These are phyloP conservation scores for Apostichopus japonicus DNA, from an alignment of 35 echinoderm and acorn worm genomes.

Conservation along the genomic window DNA sequence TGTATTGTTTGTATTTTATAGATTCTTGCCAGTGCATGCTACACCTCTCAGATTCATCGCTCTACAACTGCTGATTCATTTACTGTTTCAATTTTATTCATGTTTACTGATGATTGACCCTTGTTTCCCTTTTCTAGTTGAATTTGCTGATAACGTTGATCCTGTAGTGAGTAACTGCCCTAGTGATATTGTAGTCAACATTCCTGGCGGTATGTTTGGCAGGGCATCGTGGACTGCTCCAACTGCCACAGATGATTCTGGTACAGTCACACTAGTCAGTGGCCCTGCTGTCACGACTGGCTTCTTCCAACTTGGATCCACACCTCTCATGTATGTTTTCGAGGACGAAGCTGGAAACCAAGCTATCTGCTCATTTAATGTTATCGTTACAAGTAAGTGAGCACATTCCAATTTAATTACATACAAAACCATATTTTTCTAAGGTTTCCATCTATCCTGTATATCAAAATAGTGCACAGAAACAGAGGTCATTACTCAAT, in stretches of 20 bases:
- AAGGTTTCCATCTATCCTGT: neutral
- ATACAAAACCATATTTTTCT: neutral
- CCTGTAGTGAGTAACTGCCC: conserved; percentile 69
- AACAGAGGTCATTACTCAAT: too few relatives aligned
- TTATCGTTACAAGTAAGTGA: conserved; percentile 55
- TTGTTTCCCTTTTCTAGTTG: neutral
- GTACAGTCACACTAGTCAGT: conserved; percentile 33
- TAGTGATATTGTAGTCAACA: neutral
- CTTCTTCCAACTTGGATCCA: conserved; percentile 52
- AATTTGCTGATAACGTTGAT: conserved; percentile 13
- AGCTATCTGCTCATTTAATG: conserved; percentile 51
- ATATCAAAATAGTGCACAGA: neutral
- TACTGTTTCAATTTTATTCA: neutral
- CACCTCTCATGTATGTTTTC: conserved; percentile 30
- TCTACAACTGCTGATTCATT: neutral
- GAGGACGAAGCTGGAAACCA: conserved; percentile 61
- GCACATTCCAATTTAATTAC: neutral
- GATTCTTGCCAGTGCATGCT: neutral
- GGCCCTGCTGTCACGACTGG: conserved; percentile 12
- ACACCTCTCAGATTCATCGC: too few relatives aligned
- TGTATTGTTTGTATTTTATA: neutral
- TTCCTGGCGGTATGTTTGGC: conserved; percentile 15
- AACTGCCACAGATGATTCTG: conserved; percentile 58
- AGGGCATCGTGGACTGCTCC: conserved; percentile 62
- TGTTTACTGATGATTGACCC: neutral